Evolutionary conservation across 2,888 invertebrate species (phyloP).

Genomic region (Apantesis nais): DNA sequence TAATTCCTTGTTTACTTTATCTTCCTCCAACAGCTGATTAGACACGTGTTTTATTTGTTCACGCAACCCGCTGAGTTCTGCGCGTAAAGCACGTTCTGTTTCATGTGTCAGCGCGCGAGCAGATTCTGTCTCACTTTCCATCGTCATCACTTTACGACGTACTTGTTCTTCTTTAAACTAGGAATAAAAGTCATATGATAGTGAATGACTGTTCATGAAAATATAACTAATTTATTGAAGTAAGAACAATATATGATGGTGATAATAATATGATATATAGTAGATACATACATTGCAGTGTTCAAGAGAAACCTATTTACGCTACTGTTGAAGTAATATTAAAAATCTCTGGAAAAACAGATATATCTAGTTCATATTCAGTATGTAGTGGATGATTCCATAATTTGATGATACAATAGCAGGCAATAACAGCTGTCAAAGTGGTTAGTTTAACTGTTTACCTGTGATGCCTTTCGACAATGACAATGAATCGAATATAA

Average conservation of each 20-base stretch:
- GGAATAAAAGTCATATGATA: neutral
- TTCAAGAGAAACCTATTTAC: too few species aligned
- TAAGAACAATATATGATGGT: too few species aligned
- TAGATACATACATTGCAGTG: too few species aligned
- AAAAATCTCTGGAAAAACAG: too few species aligned
- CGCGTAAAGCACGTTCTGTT: conserved; percentile 67
- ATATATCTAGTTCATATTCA: too few species aligned
- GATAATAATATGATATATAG: too few species aligned
- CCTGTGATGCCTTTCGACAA: neutral
- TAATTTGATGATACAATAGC: too few species aligned
- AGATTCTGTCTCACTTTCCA: conserved; percentile 63
- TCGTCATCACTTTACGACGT: conserved; percentile 55
- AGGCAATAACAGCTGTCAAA: too few species aligned
- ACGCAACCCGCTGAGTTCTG: conserved; percentile 64
- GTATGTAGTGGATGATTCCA: too few species aligned
- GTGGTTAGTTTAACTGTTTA: neutral
- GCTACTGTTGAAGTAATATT: too few species aligned
- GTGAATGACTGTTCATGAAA: neutral
- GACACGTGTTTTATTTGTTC: conserved; percentile 65
- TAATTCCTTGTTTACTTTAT: conserved; percentile 49
- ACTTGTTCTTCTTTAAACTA: conserved; percentile 76
- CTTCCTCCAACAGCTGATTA: conserved; percentile 60
- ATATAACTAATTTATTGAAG: neutral
- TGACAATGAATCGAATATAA: neutral
- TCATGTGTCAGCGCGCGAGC: conserved; percentile 64